Evolutionary conservation across 1,140 invertebrate species (phyloP).

Genomic region (Macrobrachium nipponense): DNA sequence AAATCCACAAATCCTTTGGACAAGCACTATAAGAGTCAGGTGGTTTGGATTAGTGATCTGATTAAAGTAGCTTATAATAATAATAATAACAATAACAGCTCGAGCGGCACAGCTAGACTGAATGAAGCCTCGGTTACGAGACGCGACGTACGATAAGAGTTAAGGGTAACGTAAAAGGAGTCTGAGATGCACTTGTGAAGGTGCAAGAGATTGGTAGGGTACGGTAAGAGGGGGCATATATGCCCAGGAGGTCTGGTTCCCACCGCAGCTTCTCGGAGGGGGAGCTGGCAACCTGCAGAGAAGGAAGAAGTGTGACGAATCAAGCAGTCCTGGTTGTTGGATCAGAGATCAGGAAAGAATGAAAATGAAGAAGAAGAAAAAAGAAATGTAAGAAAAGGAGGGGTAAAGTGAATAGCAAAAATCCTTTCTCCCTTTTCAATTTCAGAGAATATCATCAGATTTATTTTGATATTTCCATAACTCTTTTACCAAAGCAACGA

Average conservation of each 20-base stretch:
- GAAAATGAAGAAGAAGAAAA: background rate
- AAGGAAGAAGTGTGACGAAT: conserved; percentile 56
- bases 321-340: conserved; percentile 49
- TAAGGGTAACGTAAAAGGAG: background rate
- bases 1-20: no score
- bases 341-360: conserved; percentile 12
- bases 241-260: conserved; percentile 43
- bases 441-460: background rate
- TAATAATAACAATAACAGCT: no score
- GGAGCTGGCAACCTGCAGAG: conserved; percentile 21
- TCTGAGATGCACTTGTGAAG: background rate
- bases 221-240: background rate
- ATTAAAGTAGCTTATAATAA: no score
- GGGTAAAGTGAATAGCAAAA: no score
- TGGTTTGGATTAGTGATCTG: no score
- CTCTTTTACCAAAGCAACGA: background rate
- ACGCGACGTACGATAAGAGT: background rate
- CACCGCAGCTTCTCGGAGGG: conserved; percentile 33
- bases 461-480: no score
- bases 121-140: no score
- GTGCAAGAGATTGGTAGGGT: background rate
- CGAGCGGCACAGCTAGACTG: no score
- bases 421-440: conserved; percentile 7
- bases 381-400: no score
- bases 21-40: no score